Conservation (phyloP, 2,113 vertebrate genomes). For the Pomatorhinus ruficollis region DNA sequence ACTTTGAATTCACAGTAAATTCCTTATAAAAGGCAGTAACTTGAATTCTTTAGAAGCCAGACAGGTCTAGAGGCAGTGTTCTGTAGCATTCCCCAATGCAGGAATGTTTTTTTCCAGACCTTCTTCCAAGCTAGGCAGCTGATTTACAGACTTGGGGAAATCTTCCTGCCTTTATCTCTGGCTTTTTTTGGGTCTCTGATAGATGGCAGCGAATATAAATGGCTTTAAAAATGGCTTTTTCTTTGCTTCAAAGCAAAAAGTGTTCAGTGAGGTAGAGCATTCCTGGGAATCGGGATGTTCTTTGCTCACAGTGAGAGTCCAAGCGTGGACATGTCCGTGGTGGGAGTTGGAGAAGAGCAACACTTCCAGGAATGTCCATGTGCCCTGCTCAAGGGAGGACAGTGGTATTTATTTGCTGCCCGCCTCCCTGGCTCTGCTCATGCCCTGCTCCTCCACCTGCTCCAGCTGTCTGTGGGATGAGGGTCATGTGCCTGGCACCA, state of each 20-base stretch:
- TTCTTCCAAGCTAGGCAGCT: not conserved
- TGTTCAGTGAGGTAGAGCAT: not conserved
- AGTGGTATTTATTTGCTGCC: not conserved
- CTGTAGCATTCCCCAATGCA: not conserved
- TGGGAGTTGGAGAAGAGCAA: not conserved
- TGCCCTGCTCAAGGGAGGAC: not conserved
- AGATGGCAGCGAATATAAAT: not conserved
- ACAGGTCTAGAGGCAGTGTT: not conserved
- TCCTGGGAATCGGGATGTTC: not conserved
- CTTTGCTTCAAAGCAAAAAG: not conserved
- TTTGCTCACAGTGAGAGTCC: not conserved
- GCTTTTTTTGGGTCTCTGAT: not conserved
- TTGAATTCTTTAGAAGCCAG: not conserved
- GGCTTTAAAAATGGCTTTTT: not conserved
- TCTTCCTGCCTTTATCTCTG: not conserved
- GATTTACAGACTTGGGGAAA: not conserved
- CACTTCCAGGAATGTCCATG: not conserved
- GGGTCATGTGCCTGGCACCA: not conserved
- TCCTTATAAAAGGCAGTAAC: not conserved
- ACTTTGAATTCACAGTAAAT: not conserved
- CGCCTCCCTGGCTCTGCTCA: not conserved
- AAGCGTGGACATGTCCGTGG: fast-evolving
- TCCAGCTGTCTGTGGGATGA: not conserved
- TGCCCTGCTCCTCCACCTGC: not conserved
- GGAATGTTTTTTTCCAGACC: not conserved